Evolutionary conservation across 2,888 invertebrate species (phyloP).

Genomic region (Noctua fimbriata): DNA sequence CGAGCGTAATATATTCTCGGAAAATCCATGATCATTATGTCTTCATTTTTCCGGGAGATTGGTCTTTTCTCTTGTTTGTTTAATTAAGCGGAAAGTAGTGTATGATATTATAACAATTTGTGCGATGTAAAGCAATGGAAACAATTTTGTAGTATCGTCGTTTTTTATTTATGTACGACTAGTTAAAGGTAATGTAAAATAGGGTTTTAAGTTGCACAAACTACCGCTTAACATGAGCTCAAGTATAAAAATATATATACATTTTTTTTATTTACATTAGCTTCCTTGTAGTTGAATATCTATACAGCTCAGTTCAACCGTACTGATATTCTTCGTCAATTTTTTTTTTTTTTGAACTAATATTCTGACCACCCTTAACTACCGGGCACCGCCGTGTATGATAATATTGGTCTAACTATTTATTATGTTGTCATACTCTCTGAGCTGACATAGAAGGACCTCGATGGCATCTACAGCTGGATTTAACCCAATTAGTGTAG

Average conservation of each 20-base stretch:
- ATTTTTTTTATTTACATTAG: too few species aligned
- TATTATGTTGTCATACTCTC: background rate
- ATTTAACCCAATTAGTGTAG: background rate
- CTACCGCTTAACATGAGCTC: background rate
- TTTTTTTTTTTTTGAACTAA: background rate
- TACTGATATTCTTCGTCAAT: background rate
- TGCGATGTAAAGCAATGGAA: background rate
- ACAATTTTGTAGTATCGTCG: background rate
- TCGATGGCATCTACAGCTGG: background rate
- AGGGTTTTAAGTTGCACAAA: background rate
- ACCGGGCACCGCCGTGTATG: background rate
- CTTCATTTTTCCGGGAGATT: conserved; percentile 32
- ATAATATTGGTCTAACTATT: background rate
- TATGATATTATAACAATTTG: background rate
- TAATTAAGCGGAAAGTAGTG: background rate
- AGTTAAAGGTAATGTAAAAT: background rate
- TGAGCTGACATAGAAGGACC: background rate
- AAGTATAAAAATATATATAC: too few species aligned
- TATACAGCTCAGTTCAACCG: background rate
- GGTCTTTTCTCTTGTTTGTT: conserved; percentile 4
- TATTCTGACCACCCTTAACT: background rate
- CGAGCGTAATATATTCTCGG: conserved; percentile 38
- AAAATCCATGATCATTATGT: conserved; percentile 36
- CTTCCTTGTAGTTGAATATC: background rate
- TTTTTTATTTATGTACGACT: background rate